Conservation (phyloP, 2,797 vertebrate genomes). For the Phaenicophaeus curvirostris region DNA sequence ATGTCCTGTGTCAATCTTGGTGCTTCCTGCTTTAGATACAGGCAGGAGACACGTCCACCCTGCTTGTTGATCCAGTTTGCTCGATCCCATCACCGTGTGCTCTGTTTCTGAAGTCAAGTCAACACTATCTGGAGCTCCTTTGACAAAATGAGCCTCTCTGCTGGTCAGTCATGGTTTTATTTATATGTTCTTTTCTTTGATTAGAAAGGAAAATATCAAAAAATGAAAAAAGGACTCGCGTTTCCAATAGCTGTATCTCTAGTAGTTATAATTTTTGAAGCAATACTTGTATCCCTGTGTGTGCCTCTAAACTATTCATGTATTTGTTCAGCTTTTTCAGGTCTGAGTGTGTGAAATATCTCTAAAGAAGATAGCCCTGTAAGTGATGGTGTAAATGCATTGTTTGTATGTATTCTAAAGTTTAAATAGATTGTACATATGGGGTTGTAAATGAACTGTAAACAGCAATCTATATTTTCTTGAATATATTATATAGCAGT, state of each 20-base stretch:
- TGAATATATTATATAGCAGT: slow-evolving; percentile 82
- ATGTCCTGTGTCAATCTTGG: not conserved
- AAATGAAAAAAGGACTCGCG: not conserved
- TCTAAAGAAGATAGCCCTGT: slow-evolving; percentile 43
- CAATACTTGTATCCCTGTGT: slow-evolving; percentile 29
- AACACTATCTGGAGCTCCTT: not conserved
- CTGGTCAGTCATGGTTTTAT: slow-evolving; percentile 61
- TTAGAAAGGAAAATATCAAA: slow-evolving; percentile 28
- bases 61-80: not conserved
- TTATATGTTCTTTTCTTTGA: slow-evolving; percentile 62
- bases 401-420: slow-evolving; percentile 82
- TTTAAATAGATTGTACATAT: slow-evolving; percentile 88
- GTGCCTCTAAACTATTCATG: slow-evolving; percentile 49
- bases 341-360: slow-evolving; percentile 36
- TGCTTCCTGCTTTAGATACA: not conserved
- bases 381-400: slow-evolving; percentile 77
- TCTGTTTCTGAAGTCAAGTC: not conserved
- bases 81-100: not conserved
- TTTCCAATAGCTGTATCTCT: slow-evolving; percentile 2
- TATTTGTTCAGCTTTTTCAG: slow-evolving; percentile 57
- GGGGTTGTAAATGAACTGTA: slow-evolving; percentile 88
- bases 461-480: slow-evolving; percentile 85
- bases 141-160: slow-evolving; percentile 27
- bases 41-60: not conserved
- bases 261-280: slow-evolving; percentile 28